These are phyloP conservation scores for Poecile montanus DNA, from an alignment of 2,797 vertebrate species.

Conservation along the genomic window DNA sequence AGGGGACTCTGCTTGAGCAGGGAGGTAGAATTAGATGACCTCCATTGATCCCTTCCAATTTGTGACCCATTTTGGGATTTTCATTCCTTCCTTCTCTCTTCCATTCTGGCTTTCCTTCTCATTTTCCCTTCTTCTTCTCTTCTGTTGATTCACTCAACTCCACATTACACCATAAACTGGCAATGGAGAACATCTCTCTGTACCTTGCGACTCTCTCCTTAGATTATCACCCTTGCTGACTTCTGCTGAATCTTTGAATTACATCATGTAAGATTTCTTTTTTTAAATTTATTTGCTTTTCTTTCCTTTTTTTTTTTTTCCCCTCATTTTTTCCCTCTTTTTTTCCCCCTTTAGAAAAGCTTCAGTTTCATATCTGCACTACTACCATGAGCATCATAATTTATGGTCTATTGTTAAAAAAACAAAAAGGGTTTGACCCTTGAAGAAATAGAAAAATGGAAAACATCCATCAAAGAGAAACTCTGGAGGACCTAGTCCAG, in stretches of 20 bases:
- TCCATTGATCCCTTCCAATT: background rate
- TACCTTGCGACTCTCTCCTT: background rate
- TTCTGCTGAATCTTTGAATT: background rate
- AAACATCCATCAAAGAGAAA: background rate
- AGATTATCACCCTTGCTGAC: background rate
- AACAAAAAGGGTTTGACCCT: background rate
- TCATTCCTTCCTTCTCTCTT: background rate
- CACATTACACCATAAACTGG: background rate
- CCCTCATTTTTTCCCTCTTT: rapidly evolving
- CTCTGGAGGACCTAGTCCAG: background rate
- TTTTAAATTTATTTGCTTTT: background rate
- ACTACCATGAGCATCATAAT: background rate
- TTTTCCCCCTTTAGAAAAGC: background rate
- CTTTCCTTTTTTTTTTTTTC: background rate
- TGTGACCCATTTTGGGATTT: background rate
- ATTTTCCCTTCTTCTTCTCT: background rate
- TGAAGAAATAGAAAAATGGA: background rate
- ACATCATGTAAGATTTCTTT: background rate
- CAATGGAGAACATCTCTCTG: background rate
- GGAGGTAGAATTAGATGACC: background rate
- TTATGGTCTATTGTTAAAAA: background rate
- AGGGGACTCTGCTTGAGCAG: background rate
- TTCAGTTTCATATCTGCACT: background rate
- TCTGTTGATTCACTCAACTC: background rate
- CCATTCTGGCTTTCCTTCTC: background rate